These are phyloP conservation scores for Drosophila kanekoi DNA, from an alignment of 2,888 invertebrate genomes.

Conservation along the genomic window DNA sequence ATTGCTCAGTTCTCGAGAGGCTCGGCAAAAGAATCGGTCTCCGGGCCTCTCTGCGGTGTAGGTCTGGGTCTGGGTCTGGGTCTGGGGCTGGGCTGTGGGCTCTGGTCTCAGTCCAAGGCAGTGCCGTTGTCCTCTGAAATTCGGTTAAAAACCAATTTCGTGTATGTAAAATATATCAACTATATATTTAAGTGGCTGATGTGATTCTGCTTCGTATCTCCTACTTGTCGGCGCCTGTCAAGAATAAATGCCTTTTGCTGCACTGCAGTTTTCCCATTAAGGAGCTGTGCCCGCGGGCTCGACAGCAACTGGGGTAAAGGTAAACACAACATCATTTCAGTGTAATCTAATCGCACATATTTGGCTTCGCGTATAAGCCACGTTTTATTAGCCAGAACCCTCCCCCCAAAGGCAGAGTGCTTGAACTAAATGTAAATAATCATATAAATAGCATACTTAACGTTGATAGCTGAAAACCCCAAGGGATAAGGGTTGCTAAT, in stretches of 20 bases:
- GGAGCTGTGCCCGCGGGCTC: slow-evolving; percentile 29
- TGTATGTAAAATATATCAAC: slow-evolving; percentile 79
- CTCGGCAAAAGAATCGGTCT: slow-evolving; percentile 22
- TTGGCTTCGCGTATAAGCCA: slow-evolving; percentile 41
- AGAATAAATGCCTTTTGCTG: slow-evolving; percentile 61
- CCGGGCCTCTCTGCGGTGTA: not conserved
- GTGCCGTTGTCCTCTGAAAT: slow-evolving; percentile 57
- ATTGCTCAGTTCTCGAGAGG: slow-evolving; percentile 67
- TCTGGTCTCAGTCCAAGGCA: slow-evolving; percentile 26
- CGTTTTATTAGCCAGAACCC: slow-evolving; percentile 48
- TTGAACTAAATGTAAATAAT: slow-evolving; percentile 61
- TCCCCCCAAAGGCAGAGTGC: slow-evolving; percentile 44
- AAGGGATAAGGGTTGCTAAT: slow-evolving; percentile 45
- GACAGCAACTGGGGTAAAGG: slow-evolving; percentile 40
- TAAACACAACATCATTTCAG: slow-evolving; percentile 47
- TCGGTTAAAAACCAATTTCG: slow-evolving; percentile 80
- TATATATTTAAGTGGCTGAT: slow-evolving; percentile 76
- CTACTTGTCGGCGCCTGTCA: slow-evolving; percentile 73
- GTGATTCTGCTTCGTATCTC: slow-evolving; percentile 46
- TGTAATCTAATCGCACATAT: slow-evolving; percentile 56
- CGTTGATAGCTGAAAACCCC: slow-evolving; percentile 44
- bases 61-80: slow-evolving; percentile 1
- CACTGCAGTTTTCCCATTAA: slow-evolving; percentile 66
- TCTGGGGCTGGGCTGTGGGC: slow-evolving; percentile 1
- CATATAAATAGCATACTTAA: slow-evolving; percentile 60